A percentile compares a stretch with the other conserved stretches of the same genome.
Conservation (phyloP, 2,888 invertebrate genomes). For the Crocallis elinguaria region DNA sequence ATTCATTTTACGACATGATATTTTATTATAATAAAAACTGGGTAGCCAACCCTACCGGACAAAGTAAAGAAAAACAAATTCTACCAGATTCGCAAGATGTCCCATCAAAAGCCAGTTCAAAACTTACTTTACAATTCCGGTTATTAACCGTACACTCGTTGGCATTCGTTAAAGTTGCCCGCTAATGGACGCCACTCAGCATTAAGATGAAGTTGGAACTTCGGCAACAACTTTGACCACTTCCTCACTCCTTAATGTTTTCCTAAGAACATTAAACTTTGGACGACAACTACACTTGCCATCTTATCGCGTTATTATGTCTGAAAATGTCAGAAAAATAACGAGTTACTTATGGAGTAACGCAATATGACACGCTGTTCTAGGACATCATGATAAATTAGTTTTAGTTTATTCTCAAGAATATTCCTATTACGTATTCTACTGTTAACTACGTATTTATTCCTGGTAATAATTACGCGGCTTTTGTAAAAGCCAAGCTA, state of each 20-base stretch:
- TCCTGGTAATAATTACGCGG: too few relatives aligned
- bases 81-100: not conserved
- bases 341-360: constrained; percentile 5
- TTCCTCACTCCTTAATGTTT: constrained; percentile 66
- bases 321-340: constrained; percentile 34
- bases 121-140: constrained; percentile 24
- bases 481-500: too few relatives aligned
- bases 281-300: constrained; percentile 50
- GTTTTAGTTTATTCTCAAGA: too few relatives aligned
- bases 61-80: too few relatives aligned
- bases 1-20: too few relatives aligned
- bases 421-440: too few relatives aligned
- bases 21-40: too few relatives aligned
- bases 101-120: constrained; percentile 9
- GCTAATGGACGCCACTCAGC: constrained; percentile 68
- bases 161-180: constrained; percentile 52
- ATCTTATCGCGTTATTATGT: constrained; percentile 43
- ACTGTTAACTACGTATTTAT: too few relatives aligned
- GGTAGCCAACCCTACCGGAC: too few relatives aligned
- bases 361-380: not conserved
- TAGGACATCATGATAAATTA: too few relatives aligned
- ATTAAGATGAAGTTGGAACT: constrained; percentile 64
- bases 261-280: constrained; percentile 58
- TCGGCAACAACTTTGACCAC: constrained; percentile 64
- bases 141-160: constrained; percentile 29